phyloP scores from a whole-genome alignment of 2,888 invertebrate genomes.

The Chironomus tentans region DNA sequence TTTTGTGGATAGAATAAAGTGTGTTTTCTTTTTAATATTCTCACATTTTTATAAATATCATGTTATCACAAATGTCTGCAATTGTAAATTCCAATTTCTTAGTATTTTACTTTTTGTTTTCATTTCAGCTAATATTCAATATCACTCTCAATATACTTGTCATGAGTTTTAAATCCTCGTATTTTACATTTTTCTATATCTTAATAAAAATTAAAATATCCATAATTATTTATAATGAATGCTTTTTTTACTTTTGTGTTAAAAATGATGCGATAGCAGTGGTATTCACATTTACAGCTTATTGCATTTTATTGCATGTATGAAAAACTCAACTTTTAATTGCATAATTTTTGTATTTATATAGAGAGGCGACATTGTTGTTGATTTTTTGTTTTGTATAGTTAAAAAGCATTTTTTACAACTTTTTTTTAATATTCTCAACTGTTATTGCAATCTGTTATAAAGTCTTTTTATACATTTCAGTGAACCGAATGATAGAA shows the following conservation, averaged over 20 bases:
- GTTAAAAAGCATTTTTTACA: background rate
- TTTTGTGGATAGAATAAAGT: background rate
- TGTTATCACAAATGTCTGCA: slow-evolving; percentile 22
- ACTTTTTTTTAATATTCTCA: background rate
- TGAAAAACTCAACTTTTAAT: background rate
- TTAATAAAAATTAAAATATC: too few species aligned
- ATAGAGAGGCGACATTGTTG: background rate
- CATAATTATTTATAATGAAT: background rate
- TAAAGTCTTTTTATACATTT: background rate
- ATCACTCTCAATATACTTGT: too few species aligned
- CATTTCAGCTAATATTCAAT: background rate
- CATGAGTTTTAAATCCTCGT: too few species aligned
- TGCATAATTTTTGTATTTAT: background rate
- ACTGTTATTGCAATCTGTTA: background rate
- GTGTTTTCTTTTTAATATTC: background rate
- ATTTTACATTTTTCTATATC: too few species aligned
- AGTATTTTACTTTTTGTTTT: background rate
- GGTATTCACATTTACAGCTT: background rate
- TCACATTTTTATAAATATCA: background rate
- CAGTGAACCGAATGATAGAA: background rate
- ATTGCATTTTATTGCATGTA: background rate
- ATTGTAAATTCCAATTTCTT: slow-evolving; percentile 22
- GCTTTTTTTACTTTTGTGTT: background rate
- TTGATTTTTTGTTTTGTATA: background rate
- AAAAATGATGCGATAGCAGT: background rate